phyloP scores from a whole-genome alignment of 23 tunicate genomes.

The Trididemnum clinides region DNA sequence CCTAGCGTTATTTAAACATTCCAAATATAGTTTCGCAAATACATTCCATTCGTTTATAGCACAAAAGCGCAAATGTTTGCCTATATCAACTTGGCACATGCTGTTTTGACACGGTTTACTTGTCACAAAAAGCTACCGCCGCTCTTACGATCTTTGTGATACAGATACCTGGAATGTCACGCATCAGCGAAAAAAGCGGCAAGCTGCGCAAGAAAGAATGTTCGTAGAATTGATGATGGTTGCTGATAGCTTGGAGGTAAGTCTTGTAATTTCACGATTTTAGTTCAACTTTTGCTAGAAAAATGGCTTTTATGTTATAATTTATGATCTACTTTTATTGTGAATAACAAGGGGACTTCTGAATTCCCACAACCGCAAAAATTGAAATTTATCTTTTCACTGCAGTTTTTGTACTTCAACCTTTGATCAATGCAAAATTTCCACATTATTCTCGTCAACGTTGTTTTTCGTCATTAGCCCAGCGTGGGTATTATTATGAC shows the following conservation, averaged over 20 bases:
- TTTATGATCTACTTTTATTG: slow-evolving; percentile 69
- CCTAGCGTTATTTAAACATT: no score
- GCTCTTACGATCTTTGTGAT: neutral
- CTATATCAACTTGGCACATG: neutral
- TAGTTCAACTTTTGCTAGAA: neutral
- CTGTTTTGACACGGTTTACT: neutral
- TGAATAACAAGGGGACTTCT: no score
- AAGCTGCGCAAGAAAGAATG: slow-evolving; percentile 34
- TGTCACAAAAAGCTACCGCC: neutral
- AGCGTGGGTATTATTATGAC: no score
- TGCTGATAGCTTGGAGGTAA: slow-evolving; percentile 46
- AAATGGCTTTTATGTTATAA: slow-evolving; percentile 25
- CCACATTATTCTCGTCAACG: no score
- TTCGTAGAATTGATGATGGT: slow-evolving; percentile 68
- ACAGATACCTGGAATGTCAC: neutral
- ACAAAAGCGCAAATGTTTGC: no score
- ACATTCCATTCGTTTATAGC: no score
- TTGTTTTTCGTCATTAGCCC: no score
- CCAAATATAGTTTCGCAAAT: no score
- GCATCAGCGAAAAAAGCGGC: slow-evolving; percentile 30
- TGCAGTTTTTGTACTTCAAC: no score
- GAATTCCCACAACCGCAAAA: no score
- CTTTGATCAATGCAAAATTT: no score
- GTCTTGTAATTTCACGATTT: neutral
- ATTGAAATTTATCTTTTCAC: no score